Base-by-base conservation (phyloP, 2,797 vertebrate genomes). In the Enteromius afrohamiltoni region DNA sequence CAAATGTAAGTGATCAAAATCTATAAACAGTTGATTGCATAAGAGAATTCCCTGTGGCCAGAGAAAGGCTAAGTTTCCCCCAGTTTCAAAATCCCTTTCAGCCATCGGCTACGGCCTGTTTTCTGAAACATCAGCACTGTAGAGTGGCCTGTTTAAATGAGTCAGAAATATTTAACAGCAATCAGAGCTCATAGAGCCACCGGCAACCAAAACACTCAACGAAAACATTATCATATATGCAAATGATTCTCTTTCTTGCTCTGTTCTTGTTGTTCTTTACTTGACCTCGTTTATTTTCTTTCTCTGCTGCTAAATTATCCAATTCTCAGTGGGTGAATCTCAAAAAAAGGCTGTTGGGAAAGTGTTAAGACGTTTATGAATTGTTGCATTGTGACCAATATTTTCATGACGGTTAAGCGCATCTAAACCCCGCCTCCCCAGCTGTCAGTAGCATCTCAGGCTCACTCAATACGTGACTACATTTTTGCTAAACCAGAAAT, bases 81-180 rank as follows among this genome's bases (percentile, higher is more conserved):
- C 13, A 55, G 29, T 9, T 40, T 37, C 65, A 40, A 40, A 70
- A 23, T 42, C 40, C 19, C 68, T 40, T 58, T 45, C 16, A 45
- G 68, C n/a, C 1, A 0, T 64, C 3, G 40, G 75, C 40, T 6
- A 1, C 11, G 1, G 40, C 26, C 42, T 31, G 11, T 78, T 78
- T 78, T 65, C 58, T 64, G 76, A 64, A 78, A 77, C 75, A 45
- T 45, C 58, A 77, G 23, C 45, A 26, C 42, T 77, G 37, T 45
- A 47, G 75, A 78, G 64, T 42, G 47, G 76, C 42, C 58, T 6
- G 26, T 78, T 76, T 77, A 53, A 83, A 55, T 83, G 49, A 77
- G 81, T 69, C 49, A 77, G 81, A 83, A 77, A 77, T 83, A 83
- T 77, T 83, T 75, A 83, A 83, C 23, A 83, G 73, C 74, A 77